Evolutionary conservation across 1,140 invertebrate species (phyloP).

Genomic region (Anthonomus grandis): DNA sequence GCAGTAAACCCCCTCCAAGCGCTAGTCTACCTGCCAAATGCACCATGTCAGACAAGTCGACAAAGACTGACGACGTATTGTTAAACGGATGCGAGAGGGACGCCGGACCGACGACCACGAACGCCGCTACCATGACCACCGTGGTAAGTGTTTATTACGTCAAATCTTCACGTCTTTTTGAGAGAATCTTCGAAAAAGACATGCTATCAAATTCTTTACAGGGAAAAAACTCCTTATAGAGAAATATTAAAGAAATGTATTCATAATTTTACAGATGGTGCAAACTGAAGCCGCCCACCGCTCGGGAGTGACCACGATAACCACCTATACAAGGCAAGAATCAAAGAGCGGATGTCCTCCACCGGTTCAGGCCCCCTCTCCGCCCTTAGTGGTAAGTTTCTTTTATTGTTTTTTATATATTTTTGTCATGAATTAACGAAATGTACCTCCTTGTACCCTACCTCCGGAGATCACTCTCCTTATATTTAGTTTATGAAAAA

Average conservation of each 20-base stretch:
- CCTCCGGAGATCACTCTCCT: too few relatives aligned
- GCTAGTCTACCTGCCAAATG: constrained; percentile 46
- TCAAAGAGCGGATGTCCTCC: constrained; percentile 13
- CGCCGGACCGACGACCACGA: constrained; percentile 47
- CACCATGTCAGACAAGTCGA: constrained; percentile 55
- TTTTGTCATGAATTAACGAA: too few relatives aligned
- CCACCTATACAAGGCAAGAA: constrained; percentile 13
- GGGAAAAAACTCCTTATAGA: too few relatives aligned
- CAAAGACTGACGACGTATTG: constrained; percentile 52
- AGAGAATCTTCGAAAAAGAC: neutral
- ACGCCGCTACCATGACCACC: constrained; percentile 51
- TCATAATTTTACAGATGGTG: constrained; percentile 4
- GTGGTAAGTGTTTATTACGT: constrained; percentile 14
- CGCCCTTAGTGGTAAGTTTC: constrained; percentile 26
- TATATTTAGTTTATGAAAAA: too few relatives aligned
- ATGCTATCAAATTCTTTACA: neutral
- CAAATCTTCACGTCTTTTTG: neutral
- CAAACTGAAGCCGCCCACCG: constrained; percentile 22
- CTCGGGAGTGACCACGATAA: constrained; percentile 15
- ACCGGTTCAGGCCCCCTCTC: constrained; percentile 21
- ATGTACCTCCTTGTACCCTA: too few relatives aligned
- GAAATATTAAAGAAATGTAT: too few relatives aligned
- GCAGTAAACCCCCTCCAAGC: constrained; percentile 25
- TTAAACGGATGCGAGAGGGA: constrained; percentile 43
- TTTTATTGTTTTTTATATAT: too few relatives aligned